Conservation (phyloP, 2,113 vertebrate genomes). For the Delphinus delphis region DNA sequence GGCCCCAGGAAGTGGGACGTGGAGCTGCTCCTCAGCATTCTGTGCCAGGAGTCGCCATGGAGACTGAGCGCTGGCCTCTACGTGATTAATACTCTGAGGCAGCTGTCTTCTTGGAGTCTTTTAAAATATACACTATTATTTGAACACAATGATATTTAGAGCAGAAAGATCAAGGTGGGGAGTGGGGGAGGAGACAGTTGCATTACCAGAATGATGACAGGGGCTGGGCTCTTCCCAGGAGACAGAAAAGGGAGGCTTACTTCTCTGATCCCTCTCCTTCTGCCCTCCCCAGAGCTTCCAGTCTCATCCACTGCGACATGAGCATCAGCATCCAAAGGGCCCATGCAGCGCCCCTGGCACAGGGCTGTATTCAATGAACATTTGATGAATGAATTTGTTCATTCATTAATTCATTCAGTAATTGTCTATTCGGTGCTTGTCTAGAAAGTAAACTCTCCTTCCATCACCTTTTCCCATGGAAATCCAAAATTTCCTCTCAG, state of each 20-base stretch:
- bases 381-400: constrained; percentile 63
- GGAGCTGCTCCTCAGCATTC: constrained; percentile 44
- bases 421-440: not conserved
- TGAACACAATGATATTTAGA: constrained; percentile 77
- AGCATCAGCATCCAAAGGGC: not conserved
- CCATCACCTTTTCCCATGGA: not conserved
- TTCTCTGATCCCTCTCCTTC: not conserved
- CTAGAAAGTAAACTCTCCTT: constrained; percentile 31
- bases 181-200: not conserved
- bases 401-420: constrained; percentile 63
- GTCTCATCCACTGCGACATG: not conserved
- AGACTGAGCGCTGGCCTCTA: constrained; percentile 76
- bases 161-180: constrained; percentile 66
- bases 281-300: not conserved
- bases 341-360: not conserved
- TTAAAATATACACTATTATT: constrained; percentile 76
- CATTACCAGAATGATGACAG: not conserved
- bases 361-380: constrained; percentile 48
- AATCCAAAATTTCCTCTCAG: constrained; percentile 22
- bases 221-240: constrained; percentile 24
- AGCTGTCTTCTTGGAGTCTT: constrained; percentile 66
- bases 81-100: constrained; percentile 50
- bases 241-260: not conserved
- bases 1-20: constrained; percentile 65
- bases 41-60: constrained; percentile 73